phyloP scores from a whole-genome alignment of 2,888 invertebrate species.

The Timema podura region DNA sequence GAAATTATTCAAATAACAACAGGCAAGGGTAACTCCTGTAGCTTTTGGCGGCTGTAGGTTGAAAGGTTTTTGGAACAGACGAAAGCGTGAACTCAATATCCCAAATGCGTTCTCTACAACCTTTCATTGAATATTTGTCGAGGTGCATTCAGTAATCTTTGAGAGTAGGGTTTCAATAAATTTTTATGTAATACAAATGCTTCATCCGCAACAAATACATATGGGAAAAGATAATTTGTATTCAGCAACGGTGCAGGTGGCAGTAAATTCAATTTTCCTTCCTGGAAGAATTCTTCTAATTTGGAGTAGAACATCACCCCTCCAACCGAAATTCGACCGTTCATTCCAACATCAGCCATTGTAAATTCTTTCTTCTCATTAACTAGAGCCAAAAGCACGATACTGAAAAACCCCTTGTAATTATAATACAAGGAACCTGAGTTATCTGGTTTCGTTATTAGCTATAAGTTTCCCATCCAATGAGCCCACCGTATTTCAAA shows the following conservation, averaged over 20 bases:
- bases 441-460: neutral
- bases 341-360: conserved; percentile 4
- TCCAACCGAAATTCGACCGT: neutral
- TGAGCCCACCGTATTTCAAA: neutral
- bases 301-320: neutral
- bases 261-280: neutral
- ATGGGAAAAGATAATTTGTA: neutral
- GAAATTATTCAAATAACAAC: neutral
- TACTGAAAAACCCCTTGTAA: neutral
- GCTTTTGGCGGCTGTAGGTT: neutral
- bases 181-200: neutral
- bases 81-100: neutral
- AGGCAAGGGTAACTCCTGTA: neutral
- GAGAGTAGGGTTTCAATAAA: conserved; percentile 1
- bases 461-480: neutral
- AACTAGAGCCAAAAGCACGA: neutral
- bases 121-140: neutral
- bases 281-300: neutral
- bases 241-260: neutral
- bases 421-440: neutral
- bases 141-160: neutral
- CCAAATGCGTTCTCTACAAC: neutral
- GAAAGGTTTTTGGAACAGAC: neutral
- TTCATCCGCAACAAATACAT: conserved; percentile 2
- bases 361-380: neutral